Evolutionary conservation across 1,140 invertebrate genomes (phyloP).

Genomic region (Drosophila tsacasi): DNA sequence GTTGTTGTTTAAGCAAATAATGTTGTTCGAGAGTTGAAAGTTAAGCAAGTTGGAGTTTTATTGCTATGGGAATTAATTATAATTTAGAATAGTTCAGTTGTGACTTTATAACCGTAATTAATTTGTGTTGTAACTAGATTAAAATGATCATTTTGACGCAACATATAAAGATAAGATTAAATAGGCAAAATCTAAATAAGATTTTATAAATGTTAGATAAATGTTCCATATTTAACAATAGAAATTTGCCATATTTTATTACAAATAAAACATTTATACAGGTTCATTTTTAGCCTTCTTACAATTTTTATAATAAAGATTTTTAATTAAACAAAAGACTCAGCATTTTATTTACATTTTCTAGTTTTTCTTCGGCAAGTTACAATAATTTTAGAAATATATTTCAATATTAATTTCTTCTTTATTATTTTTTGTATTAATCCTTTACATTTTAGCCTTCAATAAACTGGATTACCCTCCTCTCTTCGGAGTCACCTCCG

Average conservation of each 20-base stretch:
- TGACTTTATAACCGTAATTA: neutral
- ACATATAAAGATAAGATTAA: neutral
- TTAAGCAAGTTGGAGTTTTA: too few relatives aligned
- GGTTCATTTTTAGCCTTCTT: neutral
- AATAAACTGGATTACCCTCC: slow-evolving; percentile 9
- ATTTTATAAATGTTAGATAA: neutral
- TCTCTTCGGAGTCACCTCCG: neutral
- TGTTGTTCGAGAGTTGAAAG: neutral
- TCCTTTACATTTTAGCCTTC: neutral
- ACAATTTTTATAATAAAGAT: neutral
- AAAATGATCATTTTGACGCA: neutral
- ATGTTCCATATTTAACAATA: neutral
- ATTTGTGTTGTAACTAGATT: neutral
- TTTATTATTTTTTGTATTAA: neutral
- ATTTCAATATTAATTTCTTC: neutral
- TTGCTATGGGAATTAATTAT: neutral
- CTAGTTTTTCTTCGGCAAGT: neutral
- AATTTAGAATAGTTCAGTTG: too few relatives aligned
- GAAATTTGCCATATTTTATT: too few relatives aligned
- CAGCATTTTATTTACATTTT: neutral
- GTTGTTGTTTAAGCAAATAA: neutral
- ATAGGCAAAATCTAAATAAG: too few relatives aligned
- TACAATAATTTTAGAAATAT: neutral
- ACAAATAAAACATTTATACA: neutral
- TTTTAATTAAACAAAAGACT: neutral